Evolutionary conservation across 2,113 vertebrate species (phyloP).

Genomic region (Vulpes ferrilata): DNA sequence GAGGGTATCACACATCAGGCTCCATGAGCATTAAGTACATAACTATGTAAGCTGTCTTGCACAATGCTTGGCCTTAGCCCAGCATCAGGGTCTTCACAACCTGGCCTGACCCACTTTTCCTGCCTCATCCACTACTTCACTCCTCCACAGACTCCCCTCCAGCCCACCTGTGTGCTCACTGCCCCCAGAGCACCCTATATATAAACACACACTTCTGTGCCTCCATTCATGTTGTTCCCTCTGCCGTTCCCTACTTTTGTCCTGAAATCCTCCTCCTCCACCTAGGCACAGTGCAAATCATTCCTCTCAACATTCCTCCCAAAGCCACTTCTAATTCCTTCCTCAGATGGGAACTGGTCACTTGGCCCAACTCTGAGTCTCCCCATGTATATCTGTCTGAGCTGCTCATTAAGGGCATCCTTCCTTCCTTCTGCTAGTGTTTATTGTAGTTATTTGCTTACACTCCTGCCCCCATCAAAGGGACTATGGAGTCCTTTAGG

Average conservation of each 20-base stretch:
- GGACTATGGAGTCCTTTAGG: not conserved
- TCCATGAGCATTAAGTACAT: not conserved
- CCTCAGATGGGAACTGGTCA: not conserved
- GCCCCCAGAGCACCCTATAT: not conserved
- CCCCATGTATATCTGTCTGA: not conserved
- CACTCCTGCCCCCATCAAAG: not conserved
- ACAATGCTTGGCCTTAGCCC: not conserved
- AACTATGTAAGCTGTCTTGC: accelerated
- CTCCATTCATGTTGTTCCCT: not conserved
- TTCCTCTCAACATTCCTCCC: not conserved
- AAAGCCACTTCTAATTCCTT: not conserved
- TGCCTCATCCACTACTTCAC: not conserved
- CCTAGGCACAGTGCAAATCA: not conserved
- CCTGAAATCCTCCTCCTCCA: not conserved
- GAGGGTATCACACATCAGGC: not conserved
- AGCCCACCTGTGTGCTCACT: accelerated
- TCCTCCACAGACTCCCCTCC: not conserved
- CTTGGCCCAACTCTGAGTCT: not conserved
- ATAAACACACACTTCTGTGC: not conserved
- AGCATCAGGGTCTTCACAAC: not conserved
- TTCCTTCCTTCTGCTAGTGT: not conserved
- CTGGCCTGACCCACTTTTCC: not conserved
- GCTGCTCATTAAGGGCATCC: not conserved
- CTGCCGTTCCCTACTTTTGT: not conserved
- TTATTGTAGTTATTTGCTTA: not conserved